A percentile compares a stretch with the other conserved stretches of the same genome.
These are phyloP conservation scores for Antigone vipio DNA, from an alignment of 2,113 vertebrate genomes.

Conservation along the genomic window DNA sequence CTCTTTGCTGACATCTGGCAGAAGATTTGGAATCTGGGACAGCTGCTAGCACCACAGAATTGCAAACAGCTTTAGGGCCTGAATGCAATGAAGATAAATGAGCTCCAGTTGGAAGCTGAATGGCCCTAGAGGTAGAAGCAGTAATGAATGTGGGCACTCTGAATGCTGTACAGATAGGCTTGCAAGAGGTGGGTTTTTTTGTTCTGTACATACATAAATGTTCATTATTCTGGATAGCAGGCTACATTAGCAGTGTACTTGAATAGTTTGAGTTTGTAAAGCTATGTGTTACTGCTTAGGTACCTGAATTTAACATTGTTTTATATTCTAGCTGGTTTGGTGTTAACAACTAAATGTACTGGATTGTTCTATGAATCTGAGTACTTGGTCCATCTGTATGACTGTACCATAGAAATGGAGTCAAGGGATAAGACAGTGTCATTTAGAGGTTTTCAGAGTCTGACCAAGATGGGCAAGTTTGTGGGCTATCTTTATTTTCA, in stretches of 20 bases:
- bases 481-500: background rate
- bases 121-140: background rate
- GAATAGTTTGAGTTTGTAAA: background rate
- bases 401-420: background rate
- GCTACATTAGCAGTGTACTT: background rate
- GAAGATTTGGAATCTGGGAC: slow-evolving; percentile 28
- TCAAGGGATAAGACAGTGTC: background rate
- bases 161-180: background rate
- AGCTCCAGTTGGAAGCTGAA: slow-evolving; percentile 9
- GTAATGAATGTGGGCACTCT: background rate
- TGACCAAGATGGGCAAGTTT: background rate
- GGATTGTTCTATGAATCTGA: background rate
- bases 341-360: background rate
- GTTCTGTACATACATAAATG: background rate
- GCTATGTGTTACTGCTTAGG: background rate
- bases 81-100: slow-evolving; percentile 51
- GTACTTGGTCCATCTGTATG: background rate
- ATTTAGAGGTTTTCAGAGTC: background rate
- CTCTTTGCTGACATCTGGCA: slow-evolving; percentile 45
- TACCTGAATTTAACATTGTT: background rate
- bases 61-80: slow-evolving; percentile 26
- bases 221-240: background rate
- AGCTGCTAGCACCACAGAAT: slow-evolving; percentile 20
- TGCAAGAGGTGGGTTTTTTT: background rate
- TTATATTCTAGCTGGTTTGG: background rate